These are phyloP conservation scores for Actinernus sp. DNA, from an alignment of 92 coral and sea anemone genomes.

Conservation along the genomic window DNA sequence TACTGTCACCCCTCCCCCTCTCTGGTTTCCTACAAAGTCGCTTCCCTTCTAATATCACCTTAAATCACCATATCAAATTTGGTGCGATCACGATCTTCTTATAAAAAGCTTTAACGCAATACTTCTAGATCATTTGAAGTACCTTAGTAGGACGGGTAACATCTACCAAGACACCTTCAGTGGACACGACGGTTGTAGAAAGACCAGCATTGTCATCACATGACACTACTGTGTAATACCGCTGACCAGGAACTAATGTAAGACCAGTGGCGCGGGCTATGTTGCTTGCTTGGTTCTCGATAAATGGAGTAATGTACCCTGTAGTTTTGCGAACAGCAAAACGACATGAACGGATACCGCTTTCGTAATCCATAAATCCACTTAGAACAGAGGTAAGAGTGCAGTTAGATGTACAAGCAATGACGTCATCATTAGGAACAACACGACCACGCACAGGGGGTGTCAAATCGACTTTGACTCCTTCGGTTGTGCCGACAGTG, in stretches of 20 bases:
- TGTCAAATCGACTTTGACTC: slow-evolving; percentile 70
- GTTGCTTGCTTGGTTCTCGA: slow-evolving; percentile 21
- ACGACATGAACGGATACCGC: slow-evolving; percentile 69
- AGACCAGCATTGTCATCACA: slow-evolving; percentile 75
- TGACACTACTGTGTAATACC: slow-evolving; percentile 53
- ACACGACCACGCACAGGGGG: slow-evolving; percentile 72
- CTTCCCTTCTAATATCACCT: no score
- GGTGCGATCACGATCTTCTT: background rate
- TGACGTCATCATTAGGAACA: slow-evolving; percentile 1
- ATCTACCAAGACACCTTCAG: slow-evolving; percentile 67
- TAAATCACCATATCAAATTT: no score
- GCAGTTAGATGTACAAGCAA: slow-evolving; percentile 67
- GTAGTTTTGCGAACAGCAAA: slow-evolving; percentile 50
- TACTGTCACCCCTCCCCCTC: no score
- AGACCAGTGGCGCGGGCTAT: slow-evolving; percentile 44
- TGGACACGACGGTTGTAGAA: slow-evolving; percentile 34
- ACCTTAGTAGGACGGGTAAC: slow-evolving; percentile 90
- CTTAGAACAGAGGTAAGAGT: slow-evolving; percentile 44
- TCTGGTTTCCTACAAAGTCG: no score
- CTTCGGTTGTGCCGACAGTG: slow-evolving; percentile 53
- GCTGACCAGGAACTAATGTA: slow-evolving; percentile 52
- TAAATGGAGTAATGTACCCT: slow-evolving; percentile 25
- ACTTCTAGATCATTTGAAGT: background rate
- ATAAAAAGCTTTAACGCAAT: background rate
- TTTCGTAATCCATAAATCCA: slow-evolving; percentile 72